Base-by-base conservation (phyloP, 2,888 invertebrate genomes). In the Cheilosia scutellata region DNA sequence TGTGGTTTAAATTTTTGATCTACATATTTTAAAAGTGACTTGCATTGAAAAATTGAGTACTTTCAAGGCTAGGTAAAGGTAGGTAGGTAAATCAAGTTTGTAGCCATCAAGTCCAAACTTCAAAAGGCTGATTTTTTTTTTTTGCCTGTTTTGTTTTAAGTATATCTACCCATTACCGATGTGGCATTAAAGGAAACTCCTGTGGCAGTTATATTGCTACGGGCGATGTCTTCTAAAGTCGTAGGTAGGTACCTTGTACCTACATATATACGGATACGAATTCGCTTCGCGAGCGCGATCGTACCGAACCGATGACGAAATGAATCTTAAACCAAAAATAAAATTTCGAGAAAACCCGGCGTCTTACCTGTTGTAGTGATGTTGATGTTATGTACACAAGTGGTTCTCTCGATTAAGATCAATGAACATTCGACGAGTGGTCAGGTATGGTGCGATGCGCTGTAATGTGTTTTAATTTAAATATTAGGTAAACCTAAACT, bases 351-450 rank as follows among this genome's bases (percentile, higher is more conserved):
- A 71, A 53, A 65, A 13, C 66, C 66, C 60, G 55, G 55, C 63
- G 57, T 74, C 83, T 83, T 83, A 83, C 83, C 83, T 83, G 79
- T 62, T 83, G 82, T 63, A 49, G 47, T 68, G 78, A 76, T 70
- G 16, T 47, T 37, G 66, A 70, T 65, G 75, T 75, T 75, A 58
- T 80, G 65, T 75, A 57, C 63, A 66, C 40, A 83, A 78, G 78
- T 66, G 31, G 82, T 74, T 74, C 49, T 70, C 65, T 44, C 57
- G 68, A 83, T 57, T 49, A 70, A 84, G 80, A 84, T 80, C 80
- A 80, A 84, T 79, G 63, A 75, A 84, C 79, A 83, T 79, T 79
- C 63, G 66, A 66, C 11, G 37, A 37, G 49, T 57, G 66, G 51
- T 57, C 44, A 74, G 62, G 71, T 80, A 53, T 66, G 65, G 60